Conservation (phyloP, 2,888 invertebrate genomes). For the Euplexia lucipara region DNA sequence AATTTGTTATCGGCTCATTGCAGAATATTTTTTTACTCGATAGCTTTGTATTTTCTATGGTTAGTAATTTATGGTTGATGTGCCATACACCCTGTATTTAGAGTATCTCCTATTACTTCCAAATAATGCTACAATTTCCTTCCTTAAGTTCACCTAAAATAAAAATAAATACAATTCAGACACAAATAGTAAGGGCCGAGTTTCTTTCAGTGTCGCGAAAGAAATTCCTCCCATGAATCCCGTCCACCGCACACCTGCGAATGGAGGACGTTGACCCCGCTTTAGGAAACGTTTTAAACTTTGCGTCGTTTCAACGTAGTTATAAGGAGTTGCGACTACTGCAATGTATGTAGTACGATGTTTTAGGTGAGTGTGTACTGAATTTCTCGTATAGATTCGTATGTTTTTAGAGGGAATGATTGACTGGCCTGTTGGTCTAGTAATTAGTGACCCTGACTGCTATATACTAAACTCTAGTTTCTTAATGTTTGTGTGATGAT, state of each 20-base stretch:
- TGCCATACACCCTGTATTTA: too few relatives aligned
- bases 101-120: neutral
- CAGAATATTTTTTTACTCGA: too few relatives aligned
- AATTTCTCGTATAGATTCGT: neutral
- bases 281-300: slow-evolving; percentile 66
- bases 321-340: slow-evolving; percentile 31
- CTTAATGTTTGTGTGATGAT: too few relatives aligned
- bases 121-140: neutral
- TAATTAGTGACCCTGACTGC: too few relatives aligned
- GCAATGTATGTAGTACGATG: slow-evolving; percentile 10
- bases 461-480: too few relatives aligned
- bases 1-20: too few relatives aligned
- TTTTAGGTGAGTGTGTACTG: slow-evolving; percentile 1
- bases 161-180: neutral
- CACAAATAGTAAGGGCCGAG: slow-evolving; percentile 64
- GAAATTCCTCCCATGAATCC: slow-evolving; percentile 71
- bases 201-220: slow-evolving; percentile 70
- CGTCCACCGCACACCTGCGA: slow-evolving; percentile 70
- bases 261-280: slow-evolving; percentile 61
- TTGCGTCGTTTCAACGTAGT: slow-evolving; percentile 40
- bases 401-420: neutral
- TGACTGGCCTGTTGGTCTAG: too few relatives aligned
- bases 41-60: too few relatives aligned
- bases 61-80: too few relatives aligned
- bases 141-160: neutral